These are phyloP conservation scores for Melozone crissalis DNA, from an alignment of 2,113 vertebrate species.

Conservation along the genomic window DNA sequence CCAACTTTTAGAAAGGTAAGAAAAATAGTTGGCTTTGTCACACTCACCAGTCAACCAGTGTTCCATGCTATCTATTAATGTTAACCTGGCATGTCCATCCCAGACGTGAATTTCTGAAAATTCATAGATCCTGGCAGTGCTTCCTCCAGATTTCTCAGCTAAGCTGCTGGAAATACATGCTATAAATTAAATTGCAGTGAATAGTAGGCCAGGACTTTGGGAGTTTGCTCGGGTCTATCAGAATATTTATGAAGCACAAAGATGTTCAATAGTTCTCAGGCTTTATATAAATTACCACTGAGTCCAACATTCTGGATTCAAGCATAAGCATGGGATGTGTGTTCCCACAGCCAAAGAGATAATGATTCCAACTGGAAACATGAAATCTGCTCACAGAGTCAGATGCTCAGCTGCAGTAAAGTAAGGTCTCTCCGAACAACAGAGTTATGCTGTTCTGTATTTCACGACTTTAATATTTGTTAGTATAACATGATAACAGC, in stretches of 20 bases:
- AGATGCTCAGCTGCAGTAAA: not conserved
- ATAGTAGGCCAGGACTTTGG: not conserved
- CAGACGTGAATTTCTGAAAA: not conserved
- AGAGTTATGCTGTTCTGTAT: not conserved
- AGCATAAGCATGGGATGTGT: not conserved
- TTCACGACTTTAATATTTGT: not conserved
- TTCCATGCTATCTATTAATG: not conserved
- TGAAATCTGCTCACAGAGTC: not conserved
- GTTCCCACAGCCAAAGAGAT: not conserved
- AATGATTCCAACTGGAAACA: not conserved
- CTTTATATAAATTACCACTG: not conserved
- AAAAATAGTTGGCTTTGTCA: not conserved
- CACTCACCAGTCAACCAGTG: not conserved
- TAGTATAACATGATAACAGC: not conserved
- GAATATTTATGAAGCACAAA: constrained; percentile 6
- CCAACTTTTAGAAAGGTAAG: not conserved
- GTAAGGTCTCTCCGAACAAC: not conserved
- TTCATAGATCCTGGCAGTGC: not conserved
- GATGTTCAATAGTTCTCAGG: not conserved
- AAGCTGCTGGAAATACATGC: not conserved
- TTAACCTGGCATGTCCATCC: not conserved
- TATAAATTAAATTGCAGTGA: not conserved
- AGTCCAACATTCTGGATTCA: not conserved
- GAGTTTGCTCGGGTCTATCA: not conserved
- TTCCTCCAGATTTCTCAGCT: not conserved